Evolutionary conservation across 2,888 invertebrate species (phyloP).

Genomic region (Platycheirus rosarum): DNA sequence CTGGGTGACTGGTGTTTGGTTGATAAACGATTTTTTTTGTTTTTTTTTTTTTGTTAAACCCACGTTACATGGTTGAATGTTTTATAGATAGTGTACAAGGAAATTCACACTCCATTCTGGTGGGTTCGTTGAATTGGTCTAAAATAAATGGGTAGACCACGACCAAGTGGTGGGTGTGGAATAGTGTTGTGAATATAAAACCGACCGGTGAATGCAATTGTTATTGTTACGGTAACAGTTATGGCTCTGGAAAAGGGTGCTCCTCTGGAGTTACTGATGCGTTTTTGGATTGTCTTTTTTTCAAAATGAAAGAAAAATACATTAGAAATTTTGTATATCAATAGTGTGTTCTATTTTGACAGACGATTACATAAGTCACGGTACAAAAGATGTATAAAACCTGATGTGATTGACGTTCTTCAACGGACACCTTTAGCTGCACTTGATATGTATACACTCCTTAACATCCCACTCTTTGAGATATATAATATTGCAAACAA

Average conservation of each 20-base stretch:
- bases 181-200: slow-evolving; percentile 33
- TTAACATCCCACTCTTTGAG: too few species aligned
- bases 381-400: too few species aligned
- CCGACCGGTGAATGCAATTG: slow-evolving; percentile 13
- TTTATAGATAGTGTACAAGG: slow-evolving; percentile 46
- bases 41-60: slow-evolving; percentile 2
- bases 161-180: slow-evolving; percentile 63
- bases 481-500: too few species aligned
- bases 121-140: slow-evolving; percentile 60
- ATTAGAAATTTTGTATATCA: too few species aligned
- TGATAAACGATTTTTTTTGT: slow-evolving; percentile 44
- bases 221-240: slow-evolving; percentile 24
- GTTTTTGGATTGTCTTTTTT: too few species aligned
- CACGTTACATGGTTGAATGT: slow-evolving; percentile 48
- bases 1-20: slow-evolving; percentile 69
- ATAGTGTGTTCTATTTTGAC: too few species aligned
- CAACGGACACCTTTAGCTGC: too few species aligned
- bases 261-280: slow-evolving; percentile 3
- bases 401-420: too few species aligned
- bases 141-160: slow-evolving; percentile 58
- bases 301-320: too few species aligned
- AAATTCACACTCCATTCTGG: slow-evolving; percentile 71
- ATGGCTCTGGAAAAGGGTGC: not conserved
- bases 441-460: too few species aligned
- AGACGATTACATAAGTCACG: too few species aligned